Evolutionary conservation across 2,113 vertebrate species (phyloP), one percentile per base, ranked within the genome.

Genomic region (Numida meleagris): DNA sequence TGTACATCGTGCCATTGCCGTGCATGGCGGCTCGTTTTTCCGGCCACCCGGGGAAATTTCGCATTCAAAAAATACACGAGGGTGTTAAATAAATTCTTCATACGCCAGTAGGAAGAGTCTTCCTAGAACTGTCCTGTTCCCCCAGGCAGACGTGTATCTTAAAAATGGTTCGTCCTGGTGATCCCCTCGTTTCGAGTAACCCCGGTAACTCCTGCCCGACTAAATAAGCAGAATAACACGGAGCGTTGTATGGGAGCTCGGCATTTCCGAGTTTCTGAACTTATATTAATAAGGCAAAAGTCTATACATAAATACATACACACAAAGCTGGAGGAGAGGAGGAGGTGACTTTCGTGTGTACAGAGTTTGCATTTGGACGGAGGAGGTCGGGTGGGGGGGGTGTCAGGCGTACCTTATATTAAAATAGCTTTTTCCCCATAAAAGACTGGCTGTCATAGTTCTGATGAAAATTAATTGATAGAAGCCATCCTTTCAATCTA

Each of bases 401-500:
- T 55, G 74, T 66, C 80, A 95, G 71, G 78, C 81, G 50, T 86
- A 87, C 63, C 86, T 94, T 86, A 7, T 95, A 87, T 93, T 96
- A 95, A 96, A 96, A 93, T 73, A 96, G 95, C 80, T 90, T 89
- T 81, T 82, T 50, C 68, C 86, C 91, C 75, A 67, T 87, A 84
- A 91, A 96, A 96, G 94, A 78, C 90, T 79, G 65, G 72, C 87
- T 96, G 95, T 93, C 95, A 92, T 86, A 33, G 63, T 74, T 92
- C 67, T 95, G 95, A 94, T 96, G 94, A 79, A 91, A 97, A 96
- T 95, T 91, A 97, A 96, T 95, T 93, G 91, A 82, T 91, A 90
- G 62, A 66, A 96, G 90, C n/a, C 93, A 38, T 94, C 89, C 91
- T 96, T 94, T 91, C 90, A 79, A 36, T 61, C 83, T 82, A 33